Evolutionary conservation across 2,888 invertebrate genomes (phyloP).

Genomic region (Crematogaster levior): DNA sequence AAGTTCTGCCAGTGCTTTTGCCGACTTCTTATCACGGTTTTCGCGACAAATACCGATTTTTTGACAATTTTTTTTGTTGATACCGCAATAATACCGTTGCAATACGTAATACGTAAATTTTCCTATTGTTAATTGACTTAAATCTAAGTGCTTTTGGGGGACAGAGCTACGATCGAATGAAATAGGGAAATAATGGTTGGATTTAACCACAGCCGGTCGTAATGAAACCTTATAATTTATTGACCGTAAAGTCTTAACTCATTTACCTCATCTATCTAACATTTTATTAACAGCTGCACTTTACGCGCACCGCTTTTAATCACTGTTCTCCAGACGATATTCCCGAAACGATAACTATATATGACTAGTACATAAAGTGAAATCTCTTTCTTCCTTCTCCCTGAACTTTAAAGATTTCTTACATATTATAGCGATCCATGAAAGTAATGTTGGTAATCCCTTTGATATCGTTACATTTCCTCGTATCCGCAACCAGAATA

Average conservation of each 20-base stretch:
- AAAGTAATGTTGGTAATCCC: not conserved
- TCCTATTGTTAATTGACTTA: conserved; percentile 20
- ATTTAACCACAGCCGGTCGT: conserved; percentile 49
- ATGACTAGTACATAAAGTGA: not conserved
- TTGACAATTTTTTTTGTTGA: not conserved
- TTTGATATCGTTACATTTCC: conserved; percentile 2
- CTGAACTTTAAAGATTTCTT: conserved; percentile 1
- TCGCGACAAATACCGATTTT: not conserved
- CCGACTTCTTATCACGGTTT: conserved; percentile 32
- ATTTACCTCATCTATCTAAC: conserved; percentile 64
- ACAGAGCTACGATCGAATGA: conserved; percentile 23
- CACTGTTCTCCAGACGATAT: conserved; percentile 43
- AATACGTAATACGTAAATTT: conserved; percentile 24
- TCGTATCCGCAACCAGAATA: conserved; percentile 11
- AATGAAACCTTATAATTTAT: conserved; percentile 67
- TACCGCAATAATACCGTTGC: not conserved
- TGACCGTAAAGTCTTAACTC: conserved; percentile 67
- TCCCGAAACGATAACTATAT: conserved; percentile 29
- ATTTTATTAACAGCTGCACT: conserved; percentile 71
- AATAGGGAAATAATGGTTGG: conserved; percentile 29
- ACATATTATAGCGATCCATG: too few relatives aligned
- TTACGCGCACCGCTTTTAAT: conserved; percentile 60
- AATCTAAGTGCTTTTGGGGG: not conserved
- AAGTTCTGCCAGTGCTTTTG: conserved; percentile 21
- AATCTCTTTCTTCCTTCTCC: not conserved